Evolutionary conservation across 2,797 vertebrate genomes (phyloP), one percentile per base, ranked within the genome.

Genomic region (Hoplostethus atlanticus): DNA sequence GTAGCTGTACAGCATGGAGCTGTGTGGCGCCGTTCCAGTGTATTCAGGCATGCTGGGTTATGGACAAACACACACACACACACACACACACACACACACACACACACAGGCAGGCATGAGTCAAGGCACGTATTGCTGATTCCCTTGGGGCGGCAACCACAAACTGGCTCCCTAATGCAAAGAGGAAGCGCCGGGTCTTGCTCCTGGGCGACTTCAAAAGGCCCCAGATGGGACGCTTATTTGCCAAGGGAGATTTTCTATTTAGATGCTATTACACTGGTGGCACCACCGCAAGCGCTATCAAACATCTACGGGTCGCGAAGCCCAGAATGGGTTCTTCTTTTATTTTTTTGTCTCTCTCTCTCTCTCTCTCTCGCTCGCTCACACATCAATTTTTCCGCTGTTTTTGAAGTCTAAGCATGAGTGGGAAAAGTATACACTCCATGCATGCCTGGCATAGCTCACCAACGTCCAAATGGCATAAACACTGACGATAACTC

Each of bases 151-250:
- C 78, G 58, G 51, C 31, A 36, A 80, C 86, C 89, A 70, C 91
- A 87, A 90, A 89, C 89, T 71, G 85, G 84, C 87, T 90, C 84
- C 89, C 90, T 91, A 94, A 91, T 85, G 81, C 84, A 92, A 91
- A 93, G 85, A 92, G 93, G 93, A 95, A 95, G 91, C 72, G 53
- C 56, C 46, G 77, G 59, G 87, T 93, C 92, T 89, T 70, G 86
- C 89, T 89, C 77, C 81, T 50, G 85, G 81, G 59, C 65, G 75
- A 91, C 93, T 93, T 95, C 94, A 95, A 95, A 95, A 21, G 89
- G 42, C 61, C 75, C 78, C 79, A 90, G 91, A 91, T 87, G 87
- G 90, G 89, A 87, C 46, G 64, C 79, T 90, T 83, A 92, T 92
- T 92, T 90, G 77, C 84, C 88, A 77, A 50, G 48, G 76, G 63